Evolutionary conservation across 2,888 invertebrate species (phyloP).

Genomic region (Drosophila imparisetae): DNA sequence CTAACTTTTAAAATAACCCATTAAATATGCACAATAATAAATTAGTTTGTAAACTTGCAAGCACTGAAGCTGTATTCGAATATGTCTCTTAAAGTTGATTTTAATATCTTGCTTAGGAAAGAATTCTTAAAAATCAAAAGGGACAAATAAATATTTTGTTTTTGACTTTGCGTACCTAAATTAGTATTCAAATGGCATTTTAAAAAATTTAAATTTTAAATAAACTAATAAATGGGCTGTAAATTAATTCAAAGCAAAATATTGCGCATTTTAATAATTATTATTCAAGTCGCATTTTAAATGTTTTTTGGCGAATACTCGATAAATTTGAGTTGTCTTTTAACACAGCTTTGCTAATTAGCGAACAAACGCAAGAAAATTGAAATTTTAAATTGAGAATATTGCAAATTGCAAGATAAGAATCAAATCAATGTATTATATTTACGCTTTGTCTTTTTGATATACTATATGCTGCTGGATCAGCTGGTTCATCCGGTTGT

Average conservation of each 20-base stretch:
- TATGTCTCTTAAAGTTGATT: not conserved
- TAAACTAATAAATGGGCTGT: not conserved
- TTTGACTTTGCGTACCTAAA: not conserved
- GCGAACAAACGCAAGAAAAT: not conserved
- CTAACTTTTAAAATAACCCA: not conserved
- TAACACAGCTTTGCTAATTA: constrained; percentile 17
- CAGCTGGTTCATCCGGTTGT: not conserved
- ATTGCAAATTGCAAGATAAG: not conserved
- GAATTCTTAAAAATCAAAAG: not conserved
- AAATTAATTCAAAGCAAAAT: not conserved
- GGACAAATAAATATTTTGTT: not conserved
- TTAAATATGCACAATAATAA: not conserved
- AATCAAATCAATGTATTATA: not conserved
- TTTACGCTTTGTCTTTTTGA: not conserved
- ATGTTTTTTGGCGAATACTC: not conserved
- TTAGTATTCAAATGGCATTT: not conserved
- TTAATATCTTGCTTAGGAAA: not conserved
- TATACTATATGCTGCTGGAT: not conserved
- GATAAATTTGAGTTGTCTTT: not conserved
- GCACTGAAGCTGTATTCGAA: not conserved
- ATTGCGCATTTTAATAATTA: not conserved
- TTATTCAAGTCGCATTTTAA: not conserved
- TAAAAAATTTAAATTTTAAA: not conserved
- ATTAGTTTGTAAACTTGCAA: not conserved
- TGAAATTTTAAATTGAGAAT: not conserved